phyloP scores from a whole-genome alignment of 2,888 invertebrate genomes.

The Synanthedon tipuliformis region DNA sequence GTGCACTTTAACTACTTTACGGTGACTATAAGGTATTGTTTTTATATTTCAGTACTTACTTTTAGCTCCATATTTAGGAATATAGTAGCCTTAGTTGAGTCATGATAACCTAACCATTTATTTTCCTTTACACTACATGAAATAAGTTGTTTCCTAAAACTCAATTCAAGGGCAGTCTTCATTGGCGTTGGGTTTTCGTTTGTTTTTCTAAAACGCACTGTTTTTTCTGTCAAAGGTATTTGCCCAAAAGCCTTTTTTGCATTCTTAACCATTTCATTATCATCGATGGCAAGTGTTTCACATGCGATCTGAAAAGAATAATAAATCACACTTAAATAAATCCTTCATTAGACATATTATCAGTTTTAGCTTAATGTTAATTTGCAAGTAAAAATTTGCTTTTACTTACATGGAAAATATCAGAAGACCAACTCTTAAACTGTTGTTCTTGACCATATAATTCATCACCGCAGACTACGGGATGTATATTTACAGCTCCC shows the following conservation, averaged over 20 bases:
- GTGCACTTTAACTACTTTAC: too few species aligned
- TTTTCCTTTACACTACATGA: conserved; percentile 65
- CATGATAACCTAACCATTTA: conserved; percentile 71
- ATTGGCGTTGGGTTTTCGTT: conserved; percentile 25
- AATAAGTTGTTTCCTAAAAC: conserved; percentile 52
- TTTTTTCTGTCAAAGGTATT: conserved; percentile 78
- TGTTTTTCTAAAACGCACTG: conserved; percentile 76
- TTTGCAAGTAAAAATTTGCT: not conserved
- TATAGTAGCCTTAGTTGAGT: conserved; percentile 67
- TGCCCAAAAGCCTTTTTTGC: conserved; percentile 82
- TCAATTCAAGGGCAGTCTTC: conserved; percentile 35
- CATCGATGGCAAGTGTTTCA: conserved; percentile 88
- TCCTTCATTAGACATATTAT: not conserved
- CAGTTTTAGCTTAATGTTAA: conserved; percentile 1
- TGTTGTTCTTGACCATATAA: conserved; percentile 95
- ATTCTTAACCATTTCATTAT: conserved; percentile 85
- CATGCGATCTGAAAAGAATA: conserved; percentile 77
- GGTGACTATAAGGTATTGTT: too few species aligned
- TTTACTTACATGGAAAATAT: conserved; percentile 80
- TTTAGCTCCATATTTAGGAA: conserved; percentile 68
- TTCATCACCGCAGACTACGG: conserved; percentile 89
- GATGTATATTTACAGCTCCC: conserved; percentile 87
- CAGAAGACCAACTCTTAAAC: conserved; percentile 89
- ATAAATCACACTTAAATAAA: not conserved
- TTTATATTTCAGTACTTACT: conserved; percentile 24